phyloP scores from a whole-genome alignment of 2,113 vertebrate genomes.

The Ondatra zibethicus region DNA sequence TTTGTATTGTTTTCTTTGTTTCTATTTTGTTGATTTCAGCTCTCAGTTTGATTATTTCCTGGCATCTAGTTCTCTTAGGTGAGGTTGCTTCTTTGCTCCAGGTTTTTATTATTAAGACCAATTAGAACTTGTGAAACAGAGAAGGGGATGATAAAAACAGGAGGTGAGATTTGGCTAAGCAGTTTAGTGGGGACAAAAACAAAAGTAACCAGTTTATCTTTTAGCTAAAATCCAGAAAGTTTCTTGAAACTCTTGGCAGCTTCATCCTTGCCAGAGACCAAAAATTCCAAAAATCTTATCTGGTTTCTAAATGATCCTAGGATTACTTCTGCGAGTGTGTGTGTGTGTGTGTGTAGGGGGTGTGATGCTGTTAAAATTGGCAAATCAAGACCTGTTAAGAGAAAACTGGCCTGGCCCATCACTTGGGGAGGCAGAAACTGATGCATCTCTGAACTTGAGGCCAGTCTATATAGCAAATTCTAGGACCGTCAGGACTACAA shows the following conservation, averaged over 20 bases:
- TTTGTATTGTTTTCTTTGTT: too few relatives aligned
- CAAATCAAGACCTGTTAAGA: not conserved
- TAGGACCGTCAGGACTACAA: not conserved
- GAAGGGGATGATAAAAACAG: not conserved
- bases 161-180: not conserved
- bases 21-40: too few relatives aligned
- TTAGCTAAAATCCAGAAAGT: not conserved
- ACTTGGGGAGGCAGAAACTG: not conserved
- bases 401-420: not conserved
- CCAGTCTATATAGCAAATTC: not conserved
- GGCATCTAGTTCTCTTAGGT: too few relatives aligned
- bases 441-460: not conserved
- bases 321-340: not conserved
- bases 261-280: not conserved
- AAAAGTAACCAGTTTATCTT: not conserved
- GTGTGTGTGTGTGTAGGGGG: not conserved
- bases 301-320: not conserved
- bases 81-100: too few relatives aligned
- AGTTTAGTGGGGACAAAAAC: not conserved
- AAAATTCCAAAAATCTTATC: not conserved
- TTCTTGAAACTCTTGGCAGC: not conserved
- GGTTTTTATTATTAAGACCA: too few relatives aligned
- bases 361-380: not conserved
- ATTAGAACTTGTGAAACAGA: too few relatives aligned
- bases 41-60: too few relatives aligned